Percentiles rank a stretch among this genome's conserved stretches.
These are phyloP conservation scores for Calyptommatus sinebrachiatus DNA, from an alignment of 2,113 vertebrate genomes.

Conservation along the genomic window DNA sequence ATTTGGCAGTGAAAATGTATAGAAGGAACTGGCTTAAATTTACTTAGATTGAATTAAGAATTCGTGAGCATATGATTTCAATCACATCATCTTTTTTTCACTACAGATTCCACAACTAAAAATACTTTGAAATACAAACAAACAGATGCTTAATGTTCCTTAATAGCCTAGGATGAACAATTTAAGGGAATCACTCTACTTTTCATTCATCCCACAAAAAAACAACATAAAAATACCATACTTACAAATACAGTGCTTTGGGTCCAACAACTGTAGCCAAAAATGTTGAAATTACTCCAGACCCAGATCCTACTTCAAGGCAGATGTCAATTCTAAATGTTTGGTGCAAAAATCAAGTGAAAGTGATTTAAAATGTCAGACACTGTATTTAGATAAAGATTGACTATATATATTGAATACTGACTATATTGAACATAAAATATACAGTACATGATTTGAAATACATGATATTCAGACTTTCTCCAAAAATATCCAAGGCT, in stretches of 20 bases:
- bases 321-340: constrained; percentile 75
- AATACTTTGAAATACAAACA: not conserved
- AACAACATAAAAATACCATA: constrained; percentile 58
- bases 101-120: not conserved
- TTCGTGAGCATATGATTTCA: not conserved
- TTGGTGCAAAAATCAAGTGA: not conserved
- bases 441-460: no score
- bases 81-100: not conserved
- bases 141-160: not conserved
- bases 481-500: no score
- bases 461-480: no score
- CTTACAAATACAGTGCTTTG: constrained; percentile 84
- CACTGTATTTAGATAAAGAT: no score
- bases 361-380: not conserved
- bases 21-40: not conserved
- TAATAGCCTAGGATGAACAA: no score
- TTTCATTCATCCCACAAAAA: not conserved
- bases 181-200: not conserved
- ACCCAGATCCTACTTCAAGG: constrained; percentile 91
- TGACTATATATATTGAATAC: no score
- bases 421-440: no score
- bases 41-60: not conserved
- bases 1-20: not conserved
- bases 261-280: constrained; percentile 86
- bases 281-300: constrained; percentile 89